Base-by-base conservation (phyloP, 2,888 invertebrate genomes). In the Myathropa florea region DNA sequence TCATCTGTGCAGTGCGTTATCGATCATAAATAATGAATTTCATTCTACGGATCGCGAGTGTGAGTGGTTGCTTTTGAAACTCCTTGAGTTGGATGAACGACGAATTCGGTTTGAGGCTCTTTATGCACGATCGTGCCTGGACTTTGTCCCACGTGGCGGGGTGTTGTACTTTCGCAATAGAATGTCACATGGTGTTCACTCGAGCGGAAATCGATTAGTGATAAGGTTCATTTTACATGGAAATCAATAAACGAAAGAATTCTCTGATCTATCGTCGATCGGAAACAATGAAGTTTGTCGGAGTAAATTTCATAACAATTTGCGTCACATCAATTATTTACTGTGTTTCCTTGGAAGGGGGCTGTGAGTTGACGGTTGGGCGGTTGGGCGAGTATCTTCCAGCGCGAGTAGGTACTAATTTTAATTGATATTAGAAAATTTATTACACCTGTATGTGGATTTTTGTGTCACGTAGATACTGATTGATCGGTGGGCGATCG, bases 1-100 rank as follows among this genome's bases (percentile, higher is more conserved):
- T 68, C 60, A 61, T 65, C 30, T 33, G 24, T 33, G 18, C 9
- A 26, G 24, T 57, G 59, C 36, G 28, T 67, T 80, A 80, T 80
- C 80, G 80, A 72, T 80, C 23, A 72, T 80, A 80, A 80, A 80
- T 79, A 79, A 60, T 60, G 63, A 60, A 33, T 65, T 72, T 55
- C 55, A 68, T 77, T 76, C 60, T 67, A 30, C 53, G 46, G 46
- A 46, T 46, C 46, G 46, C 18, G 46, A 7, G 39, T 39, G 39
- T 39, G 39, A 3, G 46, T 46, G 46, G 18, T 7, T 75, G 64
- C 57, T 18, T 46, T 59, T n/a, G 28, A 10, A 2, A 46, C n/a
- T 46, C 18, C 18, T 18, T 46, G 18, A n/a, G n/a, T 18, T 18
- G 46, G 18, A 7, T 18, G 46, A 18, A 46, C 7, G 3, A 12